Conservation (phyloP, 1,140 invertebrate species). For the Dolichoris vasculosae region DNA sequence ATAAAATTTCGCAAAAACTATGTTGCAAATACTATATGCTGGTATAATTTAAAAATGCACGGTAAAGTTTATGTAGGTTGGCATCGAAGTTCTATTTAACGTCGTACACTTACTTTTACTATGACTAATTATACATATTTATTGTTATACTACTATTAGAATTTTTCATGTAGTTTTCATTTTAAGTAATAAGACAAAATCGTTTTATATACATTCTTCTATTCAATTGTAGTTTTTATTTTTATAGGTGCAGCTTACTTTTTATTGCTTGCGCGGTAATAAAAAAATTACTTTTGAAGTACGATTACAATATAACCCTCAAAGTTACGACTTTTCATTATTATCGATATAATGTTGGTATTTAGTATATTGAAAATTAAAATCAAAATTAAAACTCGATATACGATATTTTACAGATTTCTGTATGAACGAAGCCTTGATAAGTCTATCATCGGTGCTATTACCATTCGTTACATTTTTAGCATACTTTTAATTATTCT, state of each 20-base stretch:
- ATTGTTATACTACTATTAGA: slow-evolving; percentile 12
- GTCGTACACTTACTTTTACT: neutral
- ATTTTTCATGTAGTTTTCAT: slow-evolving; percentile 16
- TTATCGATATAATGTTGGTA: neutral
- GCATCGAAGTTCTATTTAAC: slow-evolving; percentile 7
- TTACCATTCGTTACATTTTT: neutral
- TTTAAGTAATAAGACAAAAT: slow-evolving; percentile 8
- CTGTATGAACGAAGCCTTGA: neutral
- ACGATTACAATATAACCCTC: slow-evolving; percentile 6
- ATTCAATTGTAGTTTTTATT: slow-evolving; percentile 31
- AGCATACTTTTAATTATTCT: too few species aligned
- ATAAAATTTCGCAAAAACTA: neutral
- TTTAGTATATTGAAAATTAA: neutral
- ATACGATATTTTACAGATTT: neutral
- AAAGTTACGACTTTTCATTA: neutral
- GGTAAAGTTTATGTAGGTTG: neutral
- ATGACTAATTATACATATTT: slow-evolving; percentile 11
- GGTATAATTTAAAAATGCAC: neutral
- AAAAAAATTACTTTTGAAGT: neutral
- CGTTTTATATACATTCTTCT: slow-evolving; percentile 22
- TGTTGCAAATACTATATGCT: neutral
- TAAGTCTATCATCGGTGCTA: neutral
- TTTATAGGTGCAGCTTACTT: neutral
- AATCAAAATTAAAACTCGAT: neutral
- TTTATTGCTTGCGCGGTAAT: neutral